These are phyloP conservation scores for Xerus inauris DNA, from an alignment of 2,113 vertebrate genomes.

Conservation along the genomic window DNA sequence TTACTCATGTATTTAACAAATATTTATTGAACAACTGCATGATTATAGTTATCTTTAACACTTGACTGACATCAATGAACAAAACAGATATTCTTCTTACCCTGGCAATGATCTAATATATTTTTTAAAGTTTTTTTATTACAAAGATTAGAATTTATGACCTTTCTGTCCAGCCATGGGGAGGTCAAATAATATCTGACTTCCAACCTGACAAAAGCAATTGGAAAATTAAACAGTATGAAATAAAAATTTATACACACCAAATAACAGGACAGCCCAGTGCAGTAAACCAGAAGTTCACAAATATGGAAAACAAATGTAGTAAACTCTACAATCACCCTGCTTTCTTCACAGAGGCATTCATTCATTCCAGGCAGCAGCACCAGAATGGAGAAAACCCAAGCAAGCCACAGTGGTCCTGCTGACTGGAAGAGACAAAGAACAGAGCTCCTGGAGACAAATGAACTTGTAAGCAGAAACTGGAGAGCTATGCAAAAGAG, in stretches of 20 bases:
- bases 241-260: neutral
- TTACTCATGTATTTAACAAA: slow-evolving; percentile 3
- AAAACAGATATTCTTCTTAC: neutral
- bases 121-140: neutral
- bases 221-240: neutral
- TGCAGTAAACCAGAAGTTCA: neutral
- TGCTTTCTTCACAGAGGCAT: neutral
- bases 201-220: neutral
- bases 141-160: neutral
- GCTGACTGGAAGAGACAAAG: neutral
- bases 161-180: neutral
- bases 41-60: slow-evolving; percentile 1
- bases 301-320: neutral
- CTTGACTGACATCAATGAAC: neutral
- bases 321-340: neutral
- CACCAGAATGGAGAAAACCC: neutral
- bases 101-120: neutral
- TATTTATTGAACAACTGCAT: slow-evolving; percentile 7
- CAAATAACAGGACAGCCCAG: neutral
- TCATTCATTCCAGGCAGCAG: neutral
- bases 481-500: neutral
- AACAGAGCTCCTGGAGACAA: neutral
- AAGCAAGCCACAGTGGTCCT: neutral
- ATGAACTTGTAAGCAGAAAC: neutral
- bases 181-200: neutral